These are phyloP conservation scores for Diploptera punctata DNA, from an alignment of 2,888 invertebrate genomes.

Conservation along the genomic window DNA sequence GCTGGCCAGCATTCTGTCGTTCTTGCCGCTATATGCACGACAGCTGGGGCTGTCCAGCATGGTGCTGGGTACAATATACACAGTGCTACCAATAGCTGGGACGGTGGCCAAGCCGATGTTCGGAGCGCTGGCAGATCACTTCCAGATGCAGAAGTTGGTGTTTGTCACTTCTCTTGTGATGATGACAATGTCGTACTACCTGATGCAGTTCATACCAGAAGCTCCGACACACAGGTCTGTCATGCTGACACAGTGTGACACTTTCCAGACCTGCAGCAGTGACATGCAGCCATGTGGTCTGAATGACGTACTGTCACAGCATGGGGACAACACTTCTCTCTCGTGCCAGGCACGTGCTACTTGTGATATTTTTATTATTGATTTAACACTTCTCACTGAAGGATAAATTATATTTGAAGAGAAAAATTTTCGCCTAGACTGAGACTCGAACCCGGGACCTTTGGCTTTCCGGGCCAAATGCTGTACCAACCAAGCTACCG, in stretches of 20 bases:
- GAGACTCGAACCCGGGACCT: no score
- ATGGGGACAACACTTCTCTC: neutral
- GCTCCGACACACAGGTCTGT: slow-evolving; percentile 60
- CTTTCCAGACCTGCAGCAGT: slow-evolving; percentile 62
- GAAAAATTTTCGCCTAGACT: no score
- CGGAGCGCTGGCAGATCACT: slow-evolving; percentile 82
- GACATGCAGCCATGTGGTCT: no score
- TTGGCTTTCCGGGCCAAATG: no score
- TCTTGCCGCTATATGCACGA: slow-evolving; percentile 71
- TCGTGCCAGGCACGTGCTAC: neutral
- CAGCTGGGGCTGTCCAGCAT: slow-evolving; percentile 83
- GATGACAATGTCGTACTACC: slow-evolving; percentile 72
- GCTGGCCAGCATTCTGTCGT: slow-evolving; percentile 82
- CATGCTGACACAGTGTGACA: slow-evolving; percentile 66
- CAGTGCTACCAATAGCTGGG: slow-evolving; percentile 77
- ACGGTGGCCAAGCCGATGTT: slow-evolving; percentile 81
- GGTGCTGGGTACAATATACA: slow-evolving; percentile 80
- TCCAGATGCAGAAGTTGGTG: slow-evolving; percentile 73
- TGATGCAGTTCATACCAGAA: slow-evolving; percentile 75
- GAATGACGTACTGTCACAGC: no score
- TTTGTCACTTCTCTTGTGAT: slow-evolving; percentile 76
- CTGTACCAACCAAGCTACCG: no score
- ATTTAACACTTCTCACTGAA: no score
- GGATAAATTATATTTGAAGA: no score
- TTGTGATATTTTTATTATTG: no score